Evolutionary conservation across 2,113 vertebrate genomes (phyloP), one percentile per base, ranked within the genome.

Genomic region (Chloebia gouldiae): DNA sequence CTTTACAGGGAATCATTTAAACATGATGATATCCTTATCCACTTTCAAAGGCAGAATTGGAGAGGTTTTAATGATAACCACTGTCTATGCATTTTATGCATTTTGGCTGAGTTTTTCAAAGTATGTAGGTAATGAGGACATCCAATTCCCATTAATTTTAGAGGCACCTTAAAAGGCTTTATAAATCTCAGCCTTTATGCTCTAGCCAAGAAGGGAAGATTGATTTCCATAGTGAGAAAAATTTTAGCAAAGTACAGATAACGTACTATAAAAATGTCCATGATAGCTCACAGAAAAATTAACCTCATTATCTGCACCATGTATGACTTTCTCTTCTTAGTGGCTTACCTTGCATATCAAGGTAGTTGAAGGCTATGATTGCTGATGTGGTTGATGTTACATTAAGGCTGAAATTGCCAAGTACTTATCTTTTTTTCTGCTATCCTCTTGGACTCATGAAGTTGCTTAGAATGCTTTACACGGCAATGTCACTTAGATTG

Each of bases 131-230:
- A 97, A 96, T 91, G 93, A 97, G 95, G 93, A 95, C 93, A 95
- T 96, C 93, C 88, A 95, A 95, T 92, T 88, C 94, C 80, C 90
- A 97, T 96, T 96, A 96, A 96, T 97, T 97, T 97, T 97, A 94
- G 86, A 95, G 92, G 88, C 88, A 95, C 82, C 86, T 96, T 96
- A 97, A 95, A 96, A 97, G 80, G 90, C 90, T 96, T 86, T 93
- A 92, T 95, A 96, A 97, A 95, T 96, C 93, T 96, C 65, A 88
- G 69, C 37, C 51, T 95, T 94, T 96, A 96, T 95, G 76, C 72
- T 93, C 61, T 88, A 86, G 69, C 90, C 90, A 92, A 90, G 92
- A 92, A 90, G 77, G 79, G 86, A 95, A 94, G 93, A 94, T 92
- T 94, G 92, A 96, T 97, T 95, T 93, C 73, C 54, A 86, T 64